phyloP scores from a whole-genome alignment of 2,888 invertebrate species.

The Globia sparganii region DNA sequence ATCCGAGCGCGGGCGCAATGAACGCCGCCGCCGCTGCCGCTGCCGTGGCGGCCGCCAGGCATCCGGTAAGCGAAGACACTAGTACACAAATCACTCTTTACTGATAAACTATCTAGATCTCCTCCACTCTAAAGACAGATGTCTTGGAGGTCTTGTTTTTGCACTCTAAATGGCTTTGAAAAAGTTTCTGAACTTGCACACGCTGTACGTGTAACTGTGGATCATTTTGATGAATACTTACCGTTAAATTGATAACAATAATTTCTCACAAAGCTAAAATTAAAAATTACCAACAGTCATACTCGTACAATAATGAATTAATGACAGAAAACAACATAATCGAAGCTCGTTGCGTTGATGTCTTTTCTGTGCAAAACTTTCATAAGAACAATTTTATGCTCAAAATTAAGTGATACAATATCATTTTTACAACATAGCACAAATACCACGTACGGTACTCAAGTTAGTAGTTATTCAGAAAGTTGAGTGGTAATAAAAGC shows the following conservation, averaged over 20 bases:
- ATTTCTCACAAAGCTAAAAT: background rate
- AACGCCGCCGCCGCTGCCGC: slow-evolving; percentile 96
- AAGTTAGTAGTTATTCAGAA: slow-evolving; percentile 58
- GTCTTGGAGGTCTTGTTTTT: slow-evolving; percentile 23
- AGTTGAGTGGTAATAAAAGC: slow-evolving; percentile 73
- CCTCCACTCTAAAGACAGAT: slow-evolving; percentile 16
- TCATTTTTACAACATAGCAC: slow-evolving; percentile 54
- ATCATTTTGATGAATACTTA: background rate
- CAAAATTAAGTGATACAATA: slow-evolving; percentile 38
- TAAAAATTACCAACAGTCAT: background rate
- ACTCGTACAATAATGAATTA: too few species aligned
- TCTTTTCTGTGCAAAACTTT: slow-evolving; percentile 60
- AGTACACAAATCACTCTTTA: slow-evolving; percentile 45
- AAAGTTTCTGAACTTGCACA: slow-evolving; percentile 26
- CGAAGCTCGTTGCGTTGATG: slow-evolving; percentile 61
- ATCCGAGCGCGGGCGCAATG: slow-evolving; percentile 95
- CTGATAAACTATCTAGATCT: slow-evolving; percentile 33
- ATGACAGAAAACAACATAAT: background rate
- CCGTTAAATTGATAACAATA: background rate
- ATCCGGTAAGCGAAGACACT: slow-evolving; percentile 93
- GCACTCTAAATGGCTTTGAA: background rate
- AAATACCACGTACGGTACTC: slow-evolving; percentile 41
- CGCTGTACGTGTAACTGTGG: background rate
- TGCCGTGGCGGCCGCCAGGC: slow-evolving; percentile 95
- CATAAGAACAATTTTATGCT: slow-evolving; percentile 26